A percentile compares a stretch with the other conserved stretches of the same genome.
These are phyloP conservation scores for Eilema depressum DNA, from an alignment of 2,888 invertebrate genomes.

Conservation along the genomic window DNA sequence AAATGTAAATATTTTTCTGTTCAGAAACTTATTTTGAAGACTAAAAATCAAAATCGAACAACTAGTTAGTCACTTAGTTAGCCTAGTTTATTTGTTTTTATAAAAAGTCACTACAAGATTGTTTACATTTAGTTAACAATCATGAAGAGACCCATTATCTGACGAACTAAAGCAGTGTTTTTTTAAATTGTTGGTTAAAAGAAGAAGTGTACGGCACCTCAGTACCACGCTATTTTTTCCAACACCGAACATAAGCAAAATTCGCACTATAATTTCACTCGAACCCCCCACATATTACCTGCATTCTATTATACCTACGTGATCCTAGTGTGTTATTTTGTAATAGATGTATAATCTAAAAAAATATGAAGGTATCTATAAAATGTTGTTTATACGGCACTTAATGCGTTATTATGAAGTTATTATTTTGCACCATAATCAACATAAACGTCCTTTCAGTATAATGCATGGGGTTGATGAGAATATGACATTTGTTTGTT, in stretches of 20 bases:
- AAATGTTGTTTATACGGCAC: constrained; percentile 28
- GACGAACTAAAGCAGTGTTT: too few relatives aligned
- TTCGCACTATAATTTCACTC: constrained; percentile 37
- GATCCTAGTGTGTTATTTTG: constrained; percentile 41
- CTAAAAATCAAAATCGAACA: too few relatives aligned
- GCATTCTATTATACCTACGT: constrained; percentile 47
- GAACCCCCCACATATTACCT: constrained; percentile 33
- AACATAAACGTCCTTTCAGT: constrained; percentile 9
- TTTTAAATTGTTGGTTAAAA: too few relatives aligned
- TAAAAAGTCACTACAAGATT: too few relatives aligned
- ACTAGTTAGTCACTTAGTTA: too few relatives aligned
- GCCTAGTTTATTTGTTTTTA: too few relatives aligned
- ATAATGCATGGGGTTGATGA: background rate
- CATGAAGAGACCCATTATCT: too few relatives aligned
- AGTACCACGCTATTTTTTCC: constrained; percentile 2
- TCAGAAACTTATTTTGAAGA: too few relatives aligned
- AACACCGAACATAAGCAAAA: constrained; percentile 17
- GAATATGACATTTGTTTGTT: background rate
- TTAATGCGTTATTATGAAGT: constrained; percentile 23
- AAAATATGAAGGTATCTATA: constrained; percentile 35
- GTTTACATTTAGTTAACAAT: too few relatives aligned
- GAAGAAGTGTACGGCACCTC: constrained; percentile 1
- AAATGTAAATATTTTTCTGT: too few relatives aligned
- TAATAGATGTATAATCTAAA: constrained; percentile 36
- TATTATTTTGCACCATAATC: constrained; percentile 34